Base-by-base conservation (phyloP, 2,113 vertebrate genomes). In the Alligator mississippiensis region DNA sequence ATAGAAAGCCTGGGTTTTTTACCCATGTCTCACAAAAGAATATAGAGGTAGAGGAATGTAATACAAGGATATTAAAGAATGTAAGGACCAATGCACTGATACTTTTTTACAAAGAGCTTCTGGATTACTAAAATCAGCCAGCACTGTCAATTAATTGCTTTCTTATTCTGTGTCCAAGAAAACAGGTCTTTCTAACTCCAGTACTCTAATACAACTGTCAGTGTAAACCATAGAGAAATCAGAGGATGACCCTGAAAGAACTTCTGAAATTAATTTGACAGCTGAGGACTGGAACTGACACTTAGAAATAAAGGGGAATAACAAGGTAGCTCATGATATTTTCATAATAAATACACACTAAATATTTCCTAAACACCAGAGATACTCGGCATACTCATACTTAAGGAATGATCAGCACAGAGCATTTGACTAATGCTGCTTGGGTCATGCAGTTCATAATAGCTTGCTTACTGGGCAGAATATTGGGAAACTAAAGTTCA, bases 221-320 rank as follows among this genome's bases (percentile, higher is more conserved):
- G 62, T 79, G 59, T 92, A 95, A 97, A 96, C 93, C 81, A 94
- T 17, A 5, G 85, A 58, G 28, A 96, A 92, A 82, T 1, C 27
- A 91, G 74, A 90, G 15, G 27, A 76, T 93, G 59, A 5, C 18
- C 92, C 92, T 93, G 62, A 86, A 96, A 93, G 55, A 93, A n/a
- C 6, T 88, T 60, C n/a, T 91, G 58, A 88, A 87, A 94, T 66
- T 77, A 80, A 81, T 93, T 85, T 84, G 59, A 61, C 64, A 88
- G 72, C 28, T 92, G 61, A 62, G 22, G n/a, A 27, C 77, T 0
- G 0, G 74, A 93, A 80, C 19, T 79, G 83, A 90, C 83, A 78
- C 28, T 7, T 34, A 80, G 24, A 95, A n/a, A 90, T 87, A 89
- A 87, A 91, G 58, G 68, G 74, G 59, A 82, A 64, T 16, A 87